These are phyloP conservation scores for Mus pahari DNA, from an alignment of 2,113 vertebrate genomes.

Conservation along the genomic window DNA sequence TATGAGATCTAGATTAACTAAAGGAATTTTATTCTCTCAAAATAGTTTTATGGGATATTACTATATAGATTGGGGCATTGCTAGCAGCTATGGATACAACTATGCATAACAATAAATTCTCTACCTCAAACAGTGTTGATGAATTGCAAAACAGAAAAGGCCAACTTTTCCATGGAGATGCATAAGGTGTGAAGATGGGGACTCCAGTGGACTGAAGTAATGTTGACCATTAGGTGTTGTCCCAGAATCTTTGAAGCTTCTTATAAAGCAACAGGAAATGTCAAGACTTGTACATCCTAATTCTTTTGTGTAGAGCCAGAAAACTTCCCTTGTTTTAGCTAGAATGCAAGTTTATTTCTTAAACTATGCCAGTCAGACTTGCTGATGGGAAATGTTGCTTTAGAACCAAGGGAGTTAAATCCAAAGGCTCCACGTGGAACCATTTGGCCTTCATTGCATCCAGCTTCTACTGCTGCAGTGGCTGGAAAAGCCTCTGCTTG, in stretches of 20 bases:
- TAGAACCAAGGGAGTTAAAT: neutral
- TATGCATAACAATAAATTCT: slow-evolving; percentile 34
- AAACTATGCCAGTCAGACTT: neutral
- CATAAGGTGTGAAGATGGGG: neutral
- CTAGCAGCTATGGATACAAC: neutral
- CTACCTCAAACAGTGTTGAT: neutral
- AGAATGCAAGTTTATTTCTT: neutral
- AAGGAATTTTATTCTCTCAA: slow-evolving; percentile 17
- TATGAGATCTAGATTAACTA: neutral
- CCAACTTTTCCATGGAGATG: neutral
- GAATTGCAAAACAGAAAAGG: slow-evolving; percentile 7
- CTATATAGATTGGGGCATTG: neutral
- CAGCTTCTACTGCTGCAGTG: neutral
- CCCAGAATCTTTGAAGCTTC: neutral
- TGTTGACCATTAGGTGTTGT: neutral
- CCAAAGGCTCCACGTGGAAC: neutral
- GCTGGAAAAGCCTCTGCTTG: neutral
- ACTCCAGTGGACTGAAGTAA: neutral
- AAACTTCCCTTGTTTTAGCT: slow-evolving; percentile 3
- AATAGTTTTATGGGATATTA: slow-evolving; percentile 20
- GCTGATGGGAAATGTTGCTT: neutral
- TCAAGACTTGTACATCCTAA: neutral
- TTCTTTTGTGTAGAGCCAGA: neutral
- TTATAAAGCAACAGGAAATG: neutral
- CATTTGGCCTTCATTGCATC: neutral